Evolutionary conservation across 1,140 invertebrate species (phyloP).

Genomic region (Brachionus plicatilis): DNA sequence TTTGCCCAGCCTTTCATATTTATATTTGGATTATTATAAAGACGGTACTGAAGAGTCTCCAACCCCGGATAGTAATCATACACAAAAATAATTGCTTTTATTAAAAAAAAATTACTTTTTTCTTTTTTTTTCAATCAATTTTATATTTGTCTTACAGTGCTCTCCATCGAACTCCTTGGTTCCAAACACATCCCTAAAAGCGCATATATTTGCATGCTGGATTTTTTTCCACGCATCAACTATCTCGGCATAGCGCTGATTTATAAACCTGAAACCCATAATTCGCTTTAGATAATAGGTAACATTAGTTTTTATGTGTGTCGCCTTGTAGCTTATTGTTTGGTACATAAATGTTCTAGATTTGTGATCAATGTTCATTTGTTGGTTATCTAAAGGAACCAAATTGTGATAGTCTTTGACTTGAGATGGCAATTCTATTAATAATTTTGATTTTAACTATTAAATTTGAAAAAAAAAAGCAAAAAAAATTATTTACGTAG

Average conservation of each 20-base stretch:
- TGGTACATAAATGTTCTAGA: slow-evolving; percentile 68
- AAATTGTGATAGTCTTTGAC: slow-evolving; percentile 84
- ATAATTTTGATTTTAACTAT: neutral
- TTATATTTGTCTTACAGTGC: slow-evolving; percentile 67
- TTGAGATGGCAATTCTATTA: slow-evolving; percentile 69
- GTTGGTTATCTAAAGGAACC: slow-evolving; percentile 70
- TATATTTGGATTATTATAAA: slow-evolving; percentile 62
- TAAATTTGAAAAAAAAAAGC: neutral
- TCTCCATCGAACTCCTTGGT: slow-evolving; percentile 86
- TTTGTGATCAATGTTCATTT: slow-evolving; percentile 57
- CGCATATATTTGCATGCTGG: slow-evolving; percentile 83
- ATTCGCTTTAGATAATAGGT: slow-evolving; percentile 79
- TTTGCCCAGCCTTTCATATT: slow-evolving; percentile 67
- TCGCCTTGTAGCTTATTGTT: slow-evolving; percentile 83
- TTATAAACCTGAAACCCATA: slow-evolving; percentile 73
- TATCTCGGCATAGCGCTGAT: slow-evolving; percentile 74
- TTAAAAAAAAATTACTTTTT: neutral
- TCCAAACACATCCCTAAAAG: slow-evolving; percentile 83
- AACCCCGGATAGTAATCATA: slow-evolving; percentile 89
- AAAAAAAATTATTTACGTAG: slow-evolving; percentile 2
- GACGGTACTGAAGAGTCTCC: slow-evolving; percentile 76
- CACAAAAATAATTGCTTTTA: slow-evolving; percentile 82
- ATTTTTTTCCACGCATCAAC: slow-evolving; percentile 89
- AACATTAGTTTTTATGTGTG: slow-evolving; percentile 76
- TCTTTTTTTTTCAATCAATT: neutral